phyloP scores from a whole-genome alignment of 2,113 vertebrate species.

The Solea senegalensis region DNA sequence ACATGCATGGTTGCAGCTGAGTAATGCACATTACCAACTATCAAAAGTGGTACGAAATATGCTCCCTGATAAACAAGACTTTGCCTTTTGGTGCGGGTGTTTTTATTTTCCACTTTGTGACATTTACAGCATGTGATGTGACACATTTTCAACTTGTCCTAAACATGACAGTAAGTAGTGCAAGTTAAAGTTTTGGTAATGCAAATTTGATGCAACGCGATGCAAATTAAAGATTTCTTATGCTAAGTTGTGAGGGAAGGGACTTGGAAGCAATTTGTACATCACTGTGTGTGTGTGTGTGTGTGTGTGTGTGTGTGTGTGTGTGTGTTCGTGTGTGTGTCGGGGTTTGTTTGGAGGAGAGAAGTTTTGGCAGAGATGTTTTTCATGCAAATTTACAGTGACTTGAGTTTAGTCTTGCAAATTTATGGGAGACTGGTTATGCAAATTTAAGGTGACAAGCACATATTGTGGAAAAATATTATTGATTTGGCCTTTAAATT shows the following conservation, averaged over 20 bases:
- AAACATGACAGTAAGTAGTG: neutral
- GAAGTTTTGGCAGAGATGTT: conserved; percentile 6
- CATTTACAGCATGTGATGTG: neutral
- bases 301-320: neutral
- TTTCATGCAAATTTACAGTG: conserved; percentile 4
- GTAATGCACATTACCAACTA: neutral
- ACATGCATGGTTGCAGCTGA: neutral
- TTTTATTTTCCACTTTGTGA: neutral
- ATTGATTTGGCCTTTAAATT: conserved; percentile 27
- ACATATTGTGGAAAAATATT: neutral
- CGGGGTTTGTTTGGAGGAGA: conserved; percentile 7
- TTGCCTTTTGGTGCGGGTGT: neutral
- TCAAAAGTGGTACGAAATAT: neutral
- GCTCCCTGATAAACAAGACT: conserved; percentile 16
- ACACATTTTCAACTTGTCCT: neutral
- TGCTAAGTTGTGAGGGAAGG: conserved; percentile 12
- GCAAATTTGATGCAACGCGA: neutral
- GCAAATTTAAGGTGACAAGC: conserved; percentile 16
- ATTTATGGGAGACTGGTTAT: neutral
- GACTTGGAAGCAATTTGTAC: neutral
- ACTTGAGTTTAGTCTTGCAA: conserved; percentile 23
- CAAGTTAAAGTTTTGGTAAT: neutral
- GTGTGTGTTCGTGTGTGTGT: neutral
- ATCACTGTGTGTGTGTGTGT: neutral
- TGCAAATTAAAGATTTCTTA: conserved; percentile 10